These are phyloP conservation scores for Tenualosa ilisha DNA, from an alignment of 2,797 vertebrate genomes.

Conservation along the genomic window DNA sequence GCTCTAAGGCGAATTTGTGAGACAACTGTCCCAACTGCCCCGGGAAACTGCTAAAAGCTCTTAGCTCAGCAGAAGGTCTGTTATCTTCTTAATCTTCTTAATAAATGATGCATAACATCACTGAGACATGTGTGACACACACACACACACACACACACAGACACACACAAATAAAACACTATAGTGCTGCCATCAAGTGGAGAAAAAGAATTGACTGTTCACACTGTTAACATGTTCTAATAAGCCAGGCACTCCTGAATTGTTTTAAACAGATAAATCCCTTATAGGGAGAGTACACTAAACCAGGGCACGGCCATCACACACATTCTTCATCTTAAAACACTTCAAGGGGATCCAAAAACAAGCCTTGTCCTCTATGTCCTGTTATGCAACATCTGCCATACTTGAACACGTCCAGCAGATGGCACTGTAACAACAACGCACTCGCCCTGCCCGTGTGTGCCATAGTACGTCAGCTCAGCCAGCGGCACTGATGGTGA, in stretches of 20 bases:
- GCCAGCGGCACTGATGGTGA: neutral
- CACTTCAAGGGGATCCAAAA: neutral
- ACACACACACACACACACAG: neutral
- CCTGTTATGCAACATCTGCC: neutral
- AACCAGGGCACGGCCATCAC: neutral
- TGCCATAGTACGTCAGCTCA: neutral
- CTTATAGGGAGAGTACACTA: neutral
- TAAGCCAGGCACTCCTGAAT: neutral
- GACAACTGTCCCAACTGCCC: no score
- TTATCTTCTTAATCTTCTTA: no score
- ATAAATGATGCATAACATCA: no score
- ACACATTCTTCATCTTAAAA: neutral
- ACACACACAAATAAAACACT: neutral
- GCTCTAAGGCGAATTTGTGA: no score
- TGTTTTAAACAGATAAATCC: neutral
- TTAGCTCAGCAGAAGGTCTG: no score
- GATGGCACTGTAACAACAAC: neutral
- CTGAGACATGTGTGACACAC: neutral
- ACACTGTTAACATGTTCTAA: neutral
- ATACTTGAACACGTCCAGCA: no score
- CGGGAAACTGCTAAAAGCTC: no score
- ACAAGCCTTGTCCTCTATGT: neutral
- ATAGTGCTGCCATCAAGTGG: slow-evolving; percentile 40
- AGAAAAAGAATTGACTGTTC: neutral
- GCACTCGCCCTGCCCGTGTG: neutral